Base-by-base conservation (phyloP, 2,113 vertebrate genomes). In the Terrapene triunguis region DNA sequence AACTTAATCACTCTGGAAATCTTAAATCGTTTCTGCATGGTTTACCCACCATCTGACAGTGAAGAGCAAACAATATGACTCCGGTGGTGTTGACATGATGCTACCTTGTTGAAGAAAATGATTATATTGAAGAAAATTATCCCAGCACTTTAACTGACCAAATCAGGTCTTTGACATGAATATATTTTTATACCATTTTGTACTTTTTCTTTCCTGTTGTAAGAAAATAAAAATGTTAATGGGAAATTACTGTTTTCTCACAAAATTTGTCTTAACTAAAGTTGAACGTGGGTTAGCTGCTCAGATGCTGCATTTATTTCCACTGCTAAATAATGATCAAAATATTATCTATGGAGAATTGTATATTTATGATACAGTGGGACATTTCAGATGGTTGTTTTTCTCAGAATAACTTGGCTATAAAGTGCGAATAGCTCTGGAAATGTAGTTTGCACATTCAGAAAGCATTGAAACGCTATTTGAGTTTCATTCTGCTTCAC, bases 1-100 rank as follows among this genome's bases (percentile, higher is more conserved):
- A 97, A 97, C 95, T 32, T 96, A 97, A 97, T 96, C 96, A 96
- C 95, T 87, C 89, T 97, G 96, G 96, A 97, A 98, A 97, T 96
- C 95, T 97, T 95, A 95, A 96, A 97, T 97, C 93, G 93, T 96
- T 97, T 97, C 96, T 98, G 93, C 93, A 95, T 97, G 96, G 96
- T 91, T 97, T 97, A 94, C 94, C 96, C 87, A 94, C 95, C 94
- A 95, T 97, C 95, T 96, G 93, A 95, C 95, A 97, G 89, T 7
- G 0, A 89, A 97, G 96, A 97, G 96, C 93, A 95, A 97, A 97
- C 94, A 97, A 89, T 95, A 93, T 13, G 32, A 96, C 88, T 88
- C 91, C 96, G 89, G 90, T 93, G 90, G 93, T 94, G 95, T 96
- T 96, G 96, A 96, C 90, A 96, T 21, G 96, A 97, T 55, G 92